Conservation (phyloP, 2,797 vertebrate species). For the Gobionotothen gibberifrons region DNA sequence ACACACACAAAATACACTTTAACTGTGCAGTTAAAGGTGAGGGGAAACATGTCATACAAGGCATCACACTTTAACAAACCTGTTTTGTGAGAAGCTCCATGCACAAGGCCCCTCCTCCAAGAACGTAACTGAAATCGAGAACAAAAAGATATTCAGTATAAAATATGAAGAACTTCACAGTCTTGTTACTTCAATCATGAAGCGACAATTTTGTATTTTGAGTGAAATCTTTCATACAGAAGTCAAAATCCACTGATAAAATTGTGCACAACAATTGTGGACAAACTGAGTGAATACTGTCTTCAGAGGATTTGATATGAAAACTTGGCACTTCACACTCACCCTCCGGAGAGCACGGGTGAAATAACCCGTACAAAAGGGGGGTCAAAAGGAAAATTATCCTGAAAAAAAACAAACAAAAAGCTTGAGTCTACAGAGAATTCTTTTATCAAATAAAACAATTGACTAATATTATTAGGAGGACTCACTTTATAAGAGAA, state of each 20-base stretch:
- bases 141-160: not conserved
- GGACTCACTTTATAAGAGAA: conserved; percentile 97
- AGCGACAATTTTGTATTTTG: not conserved
- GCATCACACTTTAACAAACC: conserved; percentile 74
- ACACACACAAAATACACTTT: conserved; percentile 8
- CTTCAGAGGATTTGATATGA: not conserved
- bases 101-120: conserved; percentile 96
- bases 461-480: not conserved
- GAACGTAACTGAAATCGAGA: conserved; percentile 89
- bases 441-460: not conserved
- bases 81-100: conserved; percentile 99
- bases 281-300: conserved; percentile 9
- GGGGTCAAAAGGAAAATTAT: conserved; percentile 98
- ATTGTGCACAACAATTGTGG: conserved; percentile 9
- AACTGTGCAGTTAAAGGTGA: not conserved
- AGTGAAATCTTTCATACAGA: not conserved
- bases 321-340: conserved; percentile 67
- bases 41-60: not conserved
- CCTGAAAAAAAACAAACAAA: conserved; percentile 76
- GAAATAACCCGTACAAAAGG: conserved; percentile 97
- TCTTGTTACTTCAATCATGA: not conserved
- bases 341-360: conserved; percentile 98
- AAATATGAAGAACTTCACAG: not conserved
- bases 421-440: not conserved
- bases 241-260: not conserved